phyloP scores from a whole-genome alignment of 35 echinoderm and acorn worm genomes.

The Lytechinus variegatus region DNA sequence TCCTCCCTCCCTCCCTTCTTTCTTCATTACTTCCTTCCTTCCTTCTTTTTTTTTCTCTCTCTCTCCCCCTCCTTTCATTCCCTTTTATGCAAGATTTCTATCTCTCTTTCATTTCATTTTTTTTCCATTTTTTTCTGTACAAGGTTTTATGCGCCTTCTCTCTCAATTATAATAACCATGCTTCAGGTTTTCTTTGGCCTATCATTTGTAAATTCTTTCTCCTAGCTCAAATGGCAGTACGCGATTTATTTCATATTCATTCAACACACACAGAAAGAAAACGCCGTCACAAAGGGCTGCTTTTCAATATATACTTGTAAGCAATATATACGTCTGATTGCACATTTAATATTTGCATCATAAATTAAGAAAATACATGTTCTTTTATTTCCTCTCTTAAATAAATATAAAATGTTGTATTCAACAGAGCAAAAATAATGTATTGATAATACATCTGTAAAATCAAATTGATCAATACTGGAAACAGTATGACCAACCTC shows the following conservation, averaged over 20 bases:
- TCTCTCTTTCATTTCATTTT: background rate
- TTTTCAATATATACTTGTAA: background rate
- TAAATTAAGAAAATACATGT: background rate
- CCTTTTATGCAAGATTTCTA: background rate
- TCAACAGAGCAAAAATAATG: background rate
- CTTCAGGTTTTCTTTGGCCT: no score
- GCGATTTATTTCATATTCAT: no score
- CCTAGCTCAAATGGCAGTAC: no score
- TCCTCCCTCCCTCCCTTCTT: background rate
- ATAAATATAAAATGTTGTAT: background rate
- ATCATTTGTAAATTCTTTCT: no score
- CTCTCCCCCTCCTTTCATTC: no score
- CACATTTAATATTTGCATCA: background rate
- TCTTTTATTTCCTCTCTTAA: background rate
- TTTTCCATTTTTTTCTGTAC: no score
- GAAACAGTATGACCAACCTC: no score
- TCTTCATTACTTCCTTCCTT: no score
- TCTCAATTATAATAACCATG: no score
- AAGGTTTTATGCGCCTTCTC: no score
- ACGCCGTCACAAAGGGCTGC: background rate
- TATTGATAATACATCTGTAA: background rate
- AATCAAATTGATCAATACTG: no score
- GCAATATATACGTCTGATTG: conserved; percentile 5
- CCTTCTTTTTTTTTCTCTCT: no score
- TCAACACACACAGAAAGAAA: background rate